Evolutionary conservation across 23 tunicate species (phyloP).

Genomic region (Phallusia fumigata): DNA sequence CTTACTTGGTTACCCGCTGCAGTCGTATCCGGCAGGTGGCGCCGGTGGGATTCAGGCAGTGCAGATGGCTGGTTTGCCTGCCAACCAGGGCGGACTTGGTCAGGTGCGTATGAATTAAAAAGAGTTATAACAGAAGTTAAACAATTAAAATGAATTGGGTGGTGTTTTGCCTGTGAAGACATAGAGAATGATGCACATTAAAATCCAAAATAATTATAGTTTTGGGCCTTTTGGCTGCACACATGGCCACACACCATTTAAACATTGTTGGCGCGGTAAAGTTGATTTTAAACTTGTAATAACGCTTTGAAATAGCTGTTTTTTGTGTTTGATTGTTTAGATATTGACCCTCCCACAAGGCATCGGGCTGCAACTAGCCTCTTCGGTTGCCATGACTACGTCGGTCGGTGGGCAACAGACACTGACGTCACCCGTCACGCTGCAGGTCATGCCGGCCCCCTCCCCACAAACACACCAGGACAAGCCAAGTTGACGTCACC

Average conservation of each 20-base stretch:
- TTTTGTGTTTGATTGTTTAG: not conserved
- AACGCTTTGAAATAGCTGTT: no score
- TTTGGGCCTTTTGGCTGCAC: no score
- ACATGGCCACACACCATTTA: no score
- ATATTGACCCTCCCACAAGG: not conserved
- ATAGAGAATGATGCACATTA: no score
- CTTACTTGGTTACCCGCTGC: not conserved
- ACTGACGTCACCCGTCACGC: constrained; percentile 1
- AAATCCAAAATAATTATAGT: no score
- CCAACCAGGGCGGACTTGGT: not conserved
- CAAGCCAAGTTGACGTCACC: constrained; percentile 1
- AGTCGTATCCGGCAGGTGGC: not conserved
- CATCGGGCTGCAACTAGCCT: not conserved
- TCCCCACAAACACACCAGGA: not conserved
- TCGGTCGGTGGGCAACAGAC: not conserved
- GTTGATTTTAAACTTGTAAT: no score
- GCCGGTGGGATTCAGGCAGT: not conserved
- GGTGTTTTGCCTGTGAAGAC: no score
- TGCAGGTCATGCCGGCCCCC: not conserved
- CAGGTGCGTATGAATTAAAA: not conserved
- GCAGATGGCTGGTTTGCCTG: not conserved
- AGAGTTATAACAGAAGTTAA: no score
- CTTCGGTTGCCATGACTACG: not conserved
- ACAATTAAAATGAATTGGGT: no score
- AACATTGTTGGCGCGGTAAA: no score